Percentiles rank a stretch among this genome's conserved stretches.
Conservation (phyloP, 2,888 invertebrate genomes). For the Aspidiotus rigidus region DNA sequence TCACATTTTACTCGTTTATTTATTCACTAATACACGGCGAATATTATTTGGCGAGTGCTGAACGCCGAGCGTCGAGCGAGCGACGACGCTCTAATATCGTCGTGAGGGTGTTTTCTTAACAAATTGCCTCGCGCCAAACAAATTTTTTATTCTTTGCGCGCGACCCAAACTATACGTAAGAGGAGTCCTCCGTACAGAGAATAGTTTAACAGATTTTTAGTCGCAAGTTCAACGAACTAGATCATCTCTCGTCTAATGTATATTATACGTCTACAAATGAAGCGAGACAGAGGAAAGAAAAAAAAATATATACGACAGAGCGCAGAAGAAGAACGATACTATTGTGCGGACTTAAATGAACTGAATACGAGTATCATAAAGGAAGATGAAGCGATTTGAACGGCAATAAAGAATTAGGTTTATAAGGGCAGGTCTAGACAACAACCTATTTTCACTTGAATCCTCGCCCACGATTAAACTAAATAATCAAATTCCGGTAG, state of each 20-base stretch:
- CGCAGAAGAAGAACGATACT: not conserved
- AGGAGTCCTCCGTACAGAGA: not conserved
- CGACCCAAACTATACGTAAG: not conserved
- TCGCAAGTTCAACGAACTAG: slow-evolving; percentile 2
- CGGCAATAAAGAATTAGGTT: slow-evolving; percentile 30
- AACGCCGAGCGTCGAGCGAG: not conserved
- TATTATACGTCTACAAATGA: not conserved
- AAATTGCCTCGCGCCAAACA: too few species aligned
- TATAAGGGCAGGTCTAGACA: slow-evolving; percentile 30
- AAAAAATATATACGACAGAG: not conserved
- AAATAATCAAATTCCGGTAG: slow-evolving; percentile 27
- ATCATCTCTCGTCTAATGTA: not conserved
- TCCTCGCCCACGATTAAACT: slow-evolving; percentile 28
- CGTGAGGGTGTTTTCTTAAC: too few species aligned
- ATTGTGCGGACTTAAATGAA: slow-evolving; percentile 22
- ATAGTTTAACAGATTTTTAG: not conserved
- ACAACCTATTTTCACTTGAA: slow-evolving; percentile 22
- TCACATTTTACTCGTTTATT: slow-evolving; percentile 1
- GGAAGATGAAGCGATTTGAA: slow-evolving; percentile 25
- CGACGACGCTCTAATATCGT: too few species aligned
- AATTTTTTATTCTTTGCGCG: too few species aligned
- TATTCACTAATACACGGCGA: slow-evolving; percentile 1
- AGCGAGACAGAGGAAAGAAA: not conserved
- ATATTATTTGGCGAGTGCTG: not conserved
- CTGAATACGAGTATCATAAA: slow-evolving; percentile 22